These are phyloP conservation scores for Platyscapa corneri DNA, from an alignment of 1,140 invertebrate genomes.

Conservation along the genomic window DNA sequence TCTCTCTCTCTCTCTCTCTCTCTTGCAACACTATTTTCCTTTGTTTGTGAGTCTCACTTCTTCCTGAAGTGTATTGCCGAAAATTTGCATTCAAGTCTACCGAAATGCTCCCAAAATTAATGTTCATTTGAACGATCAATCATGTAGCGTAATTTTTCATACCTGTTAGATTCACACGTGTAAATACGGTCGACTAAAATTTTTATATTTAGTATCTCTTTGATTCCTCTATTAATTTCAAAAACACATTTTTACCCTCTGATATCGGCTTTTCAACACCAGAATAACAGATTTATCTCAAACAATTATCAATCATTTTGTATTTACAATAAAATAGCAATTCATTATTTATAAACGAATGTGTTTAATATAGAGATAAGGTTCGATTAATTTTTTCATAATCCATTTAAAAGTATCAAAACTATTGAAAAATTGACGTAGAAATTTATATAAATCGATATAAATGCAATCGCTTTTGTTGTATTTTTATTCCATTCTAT, in stretches of 20 bases:
- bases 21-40: too few species aligned
- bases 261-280: background rate
- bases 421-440: too few species aligned
- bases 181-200: background rate
- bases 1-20: too few species aligned
- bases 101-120: background rate
- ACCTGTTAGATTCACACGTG: background rate
- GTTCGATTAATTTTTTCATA: background rate
- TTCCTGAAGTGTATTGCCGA: background rate
- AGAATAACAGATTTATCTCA: background rate
- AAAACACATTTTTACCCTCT: background rate
- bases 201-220: background rate
- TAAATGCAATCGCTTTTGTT: too few species aligned
- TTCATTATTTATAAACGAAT: background rate
- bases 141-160: background rate
- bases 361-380: background rate
- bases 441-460: too few species aligned
- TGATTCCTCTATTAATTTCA: background rate
- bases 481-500: too few species aligned
- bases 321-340: background rate
- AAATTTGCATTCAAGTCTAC: background rate
- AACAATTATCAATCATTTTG: background rate
- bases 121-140: background rate
- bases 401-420: background rate
- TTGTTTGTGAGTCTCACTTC: background rate